A percentile compares a stretch with the other conserved stretches of the same genome.
Evolutionary conservation across 2,888 invertebrate genomes (phyloP).

Genomic region (Tachina fera): DNA sequence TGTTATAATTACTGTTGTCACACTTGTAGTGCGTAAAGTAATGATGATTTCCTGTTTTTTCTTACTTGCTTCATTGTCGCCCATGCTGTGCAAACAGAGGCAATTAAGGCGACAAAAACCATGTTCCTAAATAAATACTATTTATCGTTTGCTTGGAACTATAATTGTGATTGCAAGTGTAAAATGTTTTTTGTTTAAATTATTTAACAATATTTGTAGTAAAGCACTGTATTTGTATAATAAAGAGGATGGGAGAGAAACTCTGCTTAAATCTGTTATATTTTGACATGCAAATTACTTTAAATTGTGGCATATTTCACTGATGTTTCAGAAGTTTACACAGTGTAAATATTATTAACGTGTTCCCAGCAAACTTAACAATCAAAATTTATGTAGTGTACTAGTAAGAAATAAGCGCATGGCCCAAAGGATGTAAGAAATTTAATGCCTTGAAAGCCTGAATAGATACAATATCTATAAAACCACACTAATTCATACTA

Average conservation of each 20-base stretch:
- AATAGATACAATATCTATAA: no score
- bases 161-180: constrained; percentile 14
- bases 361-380: constrained; percentile 29
- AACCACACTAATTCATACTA: no score
- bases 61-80: background rate
- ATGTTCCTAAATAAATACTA: background rate
- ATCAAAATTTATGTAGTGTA: no score
- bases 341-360: background rate
- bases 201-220: constrained; percentile 1
- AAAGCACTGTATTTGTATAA: background rate
- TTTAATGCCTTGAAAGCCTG: no score
- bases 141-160: background rate
- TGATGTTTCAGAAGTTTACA: constrained; percentile 19
- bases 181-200: background rate
- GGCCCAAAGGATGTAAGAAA: no score
- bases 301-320: constrained; percentile 43
- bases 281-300: constrained; percentile 70
- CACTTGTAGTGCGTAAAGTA: constrained; percentile 54
- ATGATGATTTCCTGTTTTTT: constrained; percentile 26
- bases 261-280: constrained; percentile 53
- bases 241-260: constrained; percentile 34
- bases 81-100: constrained; percentile 11
- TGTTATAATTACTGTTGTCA: constrained; percentile 61
- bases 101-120: background rate
- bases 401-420: no score